Base-by-base conservation (phyloP, 2,888 invertebrate species). In the Pasiphila rectangulata region DNA sequence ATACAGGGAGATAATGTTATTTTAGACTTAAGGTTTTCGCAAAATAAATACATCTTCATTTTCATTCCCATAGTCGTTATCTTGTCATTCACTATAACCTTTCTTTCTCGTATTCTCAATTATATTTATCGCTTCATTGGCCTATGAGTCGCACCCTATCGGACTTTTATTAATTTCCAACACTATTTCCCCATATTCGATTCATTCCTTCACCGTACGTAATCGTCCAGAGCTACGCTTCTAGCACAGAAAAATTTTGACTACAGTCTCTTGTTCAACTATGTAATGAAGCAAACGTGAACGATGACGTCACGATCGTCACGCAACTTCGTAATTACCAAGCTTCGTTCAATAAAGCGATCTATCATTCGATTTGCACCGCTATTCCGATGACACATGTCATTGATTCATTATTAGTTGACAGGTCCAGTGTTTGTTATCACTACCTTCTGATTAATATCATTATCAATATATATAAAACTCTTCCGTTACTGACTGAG, bases 251-350 rank as follows among this genome's bases (percentile, higher is more conserved):
- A 25, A 12, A 25, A 2, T 12, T 3, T 13, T 7, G 20, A 20
- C n/a, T 1, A 24, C n/a, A 10, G 16, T 6, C 19, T 25, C 34
- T n/a, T 34, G 3, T 2, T n/a, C 34, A 27, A 34, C 27, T 1
- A 45, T n/a, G 36, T 37, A 32, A 38, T 24, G 7, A 36, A 36
- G 3, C 20, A 32, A 30, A 38, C 35, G 17, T 42, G 21, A 46
- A 40, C 29, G 21, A 53, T 56, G 34, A 29, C 39, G 42, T 46
- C 54, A 66, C 60, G 54, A 25, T 49, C 54, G 43, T 15, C 42
- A 48, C 47, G 47, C 47, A 38, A 48, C 27, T 13, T 21, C 7
- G 47, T 48, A 42, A 48, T 48, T 43, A 48, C 42, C 16, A 24
- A 4, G 13, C 16, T 20, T 34, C 20, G 23, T 16, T 21, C 37